Evolutionary conservation across 2,113 vertebrate genomes (phyloP), one percentile per base, ranked within the genome.

Genomic region (Dolichotis patagonum): DNA sequence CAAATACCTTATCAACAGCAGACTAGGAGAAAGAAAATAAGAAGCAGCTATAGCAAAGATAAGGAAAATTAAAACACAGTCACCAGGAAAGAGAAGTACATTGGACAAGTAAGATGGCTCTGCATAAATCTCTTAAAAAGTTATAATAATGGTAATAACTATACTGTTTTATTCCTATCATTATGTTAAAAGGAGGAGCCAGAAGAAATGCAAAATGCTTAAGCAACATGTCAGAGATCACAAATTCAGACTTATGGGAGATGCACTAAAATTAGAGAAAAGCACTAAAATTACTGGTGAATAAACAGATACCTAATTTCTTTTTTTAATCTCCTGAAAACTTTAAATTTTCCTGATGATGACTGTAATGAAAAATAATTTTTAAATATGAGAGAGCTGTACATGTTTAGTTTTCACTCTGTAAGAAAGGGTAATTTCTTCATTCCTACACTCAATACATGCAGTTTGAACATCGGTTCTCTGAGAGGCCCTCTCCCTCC

Each of bases 401-500:
- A 35, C 1, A 32, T 30, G 22, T 43, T 67, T 81, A 43, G n/a
- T 75, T 91, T 41, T 78, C 38, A n/a, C 63, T 67, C 54, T 35
- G 0, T n/a, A 84, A 75, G 90, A 80, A 88, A 58, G 17, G 19
- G 35, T 24, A 5, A 46, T 84, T 7, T 67, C n/a, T 78, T 16
- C 41, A n/a, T 67, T 62, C 32, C 46, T n/a, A 0, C 1, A 20
- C 49, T 81, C 49, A 19, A 1, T 62, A n/a, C 65, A 87, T 4
- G 19, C 13, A 75, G 90, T 20, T 0, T 2, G 43, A 63, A 63
- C 28, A 52, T 46, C 54, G 75, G 41, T 1, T 62, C 81, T 56
- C 14, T 0, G 5, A 49, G 41, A 56, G 52, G 52, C 4, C 35
- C 22, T 6, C 30, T 24, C 1, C 14, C 52, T 0, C 0, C 5